Conservation (phyloP, 1,140 invertebrate species). For the Drosophila pseudoobscura region DNA sequence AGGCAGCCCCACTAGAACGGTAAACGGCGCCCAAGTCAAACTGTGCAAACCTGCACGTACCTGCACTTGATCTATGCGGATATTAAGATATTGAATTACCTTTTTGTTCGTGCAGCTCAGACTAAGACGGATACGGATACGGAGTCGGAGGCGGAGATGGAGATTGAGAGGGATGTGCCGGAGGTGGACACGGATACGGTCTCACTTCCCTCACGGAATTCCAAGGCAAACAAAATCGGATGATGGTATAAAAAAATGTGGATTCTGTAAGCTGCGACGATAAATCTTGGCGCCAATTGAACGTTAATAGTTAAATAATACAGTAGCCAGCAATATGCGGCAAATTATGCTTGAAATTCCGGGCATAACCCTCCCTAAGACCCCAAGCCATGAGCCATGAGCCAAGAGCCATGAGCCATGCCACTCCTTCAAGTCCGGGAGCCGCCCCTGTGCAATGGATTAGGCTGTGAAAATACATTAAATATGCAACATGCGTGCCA, state of each 20-base stretch:
- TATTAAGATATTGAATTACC: constrained; percentile 82
- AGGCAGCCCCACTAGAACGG: constrained; percentile 33
- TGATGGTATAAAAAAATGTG: constrained; percentile 58
- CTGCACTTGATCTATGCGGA: constrained; percentile 81
- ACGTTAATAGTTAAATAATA: constrained; percentile 81
- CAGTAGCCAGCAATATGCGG: constrained; percentile 72
- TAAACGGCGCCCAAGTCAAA: constrained; percentile 78
- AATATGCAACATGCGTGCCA: constrained; percentile 74
- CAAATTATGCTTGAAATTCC: constrained; percentile 80
- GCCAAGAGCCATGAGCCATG: constrained; percentile 3
- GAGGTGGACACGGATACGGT: constrained; percentile 24
- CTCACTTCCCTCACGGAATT: constrained; percentile 33
- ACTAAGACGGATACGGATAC: constrained; percentile 30
- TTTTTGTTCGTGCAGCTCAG: constrained; percentile 72
- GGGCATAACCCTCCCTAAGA: constrained; percentile 54
- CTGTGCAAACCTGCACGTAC: constrained; percentile 79
- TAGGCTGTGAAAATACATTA: constrained; percentile 66
- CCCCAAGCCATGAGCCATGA: constrained; percentile 25
- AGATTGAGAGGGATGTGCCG: neutral
- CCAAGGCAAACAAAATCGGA: constrained; percentile 12
- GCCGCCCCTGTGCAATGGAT: constrained; percentile 43
- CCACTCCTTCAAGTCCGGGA: neutral
- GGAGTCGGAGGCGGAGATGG: neutral
- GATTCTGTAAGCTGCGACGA: constrained; percentile 36
- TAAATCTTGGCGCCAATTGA: constrained; percentile 77